Base-by-base conservation (phyloP, 1,140 invertebrate species). In the Solenopsis invicta region DNA sequence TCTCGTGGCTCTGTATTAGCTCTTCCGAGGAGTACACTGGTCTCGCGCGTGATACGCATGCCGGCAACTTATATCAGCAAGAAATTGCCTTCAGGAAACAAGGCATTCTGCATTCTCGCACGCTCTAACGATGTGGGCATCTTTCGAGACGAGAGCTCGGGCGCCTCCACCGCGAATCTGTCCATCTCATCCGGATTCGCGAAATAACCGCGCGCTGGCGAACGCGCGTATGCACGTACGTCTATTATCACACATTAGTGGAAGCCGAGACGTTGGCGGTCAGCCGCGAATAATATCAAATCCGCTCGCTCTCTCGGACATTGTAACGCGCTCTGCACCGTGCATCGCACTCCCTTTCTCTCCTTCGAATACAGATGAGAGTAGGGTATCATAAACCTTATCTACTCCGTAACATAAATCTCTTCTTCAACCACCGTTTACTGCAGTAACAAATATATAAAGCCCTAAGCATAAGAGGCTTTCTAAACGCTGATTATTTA, bases 51-150 rank as follows among this genome's bases (percentile, higher is more conserved):
- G 64, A 81, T 75, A 61, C 77, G 66, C 81, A 86, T 54, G 66
- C 87, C 76, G 54, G 61, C 87, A 76, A 86, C 88, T 89, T 88
- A 89, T 90, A 89, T 90, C 85, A 87, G 77, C 86, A 78, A 87
- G 82, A 90, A 87, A 91, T 91, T 91, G 89, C 89, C 89, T 91
- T 77, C 61, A 64, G 89, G 85, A 82, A 91, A 91, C 89, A 88
- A 91, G 87, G 56, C 86, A 66, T 72, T 78, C 80, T 84, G 80
- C 80, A 84, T 84, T 84, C 90, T 91, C 90, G 89, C 90, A 91
- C 90, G 90, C 88, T 91, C 89, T 86, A 89, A 91, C 89, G 89
- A 91, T 87, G 85, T 61, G 78, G 85, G 64, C 81, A 85, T 88
- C 90, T 86, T 84, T 85, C 78, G 72, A 74, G 69, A 81, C 67